A percentile compares a stretch with the other conserved stretches of the same genome.
Conservation (phyloP, 2,113 vertebrate species). For the Anarrhichthys ocellatus region DNA sequence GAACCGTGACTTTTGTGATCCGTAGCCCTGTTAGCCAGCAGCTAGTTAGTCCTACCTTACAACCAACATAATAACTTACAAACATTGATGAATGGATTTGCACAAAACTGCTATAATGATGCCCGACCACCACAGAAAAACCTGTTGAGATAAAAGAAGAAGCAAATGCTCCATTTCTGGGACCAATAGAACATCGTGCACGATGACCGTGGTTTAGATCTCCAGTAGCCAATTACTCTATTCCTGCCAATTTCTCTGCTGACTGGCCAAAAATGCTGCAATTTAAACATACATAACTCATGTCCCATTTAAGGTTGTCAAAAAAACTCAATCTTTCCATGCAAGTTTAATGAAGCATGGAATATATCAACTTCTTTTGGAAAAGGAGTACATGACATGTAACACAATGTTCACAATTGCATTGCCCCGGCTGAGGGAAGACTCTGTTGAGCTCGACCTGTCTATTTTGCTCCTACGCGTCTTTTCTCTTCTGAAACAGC, state of each 20-base stretch:
- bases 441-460: conserved; percentile 51
- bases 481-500: background rate
- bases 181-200: conserved; percentile 11
- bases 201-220: conserved; percentile 15
- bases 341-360: conserved; percentile 8
- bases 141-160: background rate
- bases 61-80: background rate
- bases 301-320: conserved; percentile 11
- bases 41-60: background rate
- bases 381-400: background rate
- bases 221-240: conserved; percentile 11
- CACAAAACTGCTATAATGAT: background rate
- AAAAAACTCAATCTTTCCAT: background rate
- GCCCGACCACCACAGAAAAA: background rate
- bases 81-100: background rate
- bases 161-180: background rate
- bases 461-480: conserved; percentile 2
- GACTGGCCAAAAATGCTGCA: conserved; percentile 18
- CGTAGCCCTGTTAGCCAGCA: background rate
- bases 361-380: conserved; percentile 5
- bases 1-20: too few species aligned
- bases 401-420: conserved; percentile 19
- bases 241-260: background rate
- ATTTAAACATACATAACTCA: conserved; percentile 2
- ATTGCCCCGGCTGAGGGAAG: background rate